These are phyloP conservation scores for Todiramphus chloris DNA, from an alignment of 2,113 vertebrate genomes.

Conservation along the genomic window DNA sequence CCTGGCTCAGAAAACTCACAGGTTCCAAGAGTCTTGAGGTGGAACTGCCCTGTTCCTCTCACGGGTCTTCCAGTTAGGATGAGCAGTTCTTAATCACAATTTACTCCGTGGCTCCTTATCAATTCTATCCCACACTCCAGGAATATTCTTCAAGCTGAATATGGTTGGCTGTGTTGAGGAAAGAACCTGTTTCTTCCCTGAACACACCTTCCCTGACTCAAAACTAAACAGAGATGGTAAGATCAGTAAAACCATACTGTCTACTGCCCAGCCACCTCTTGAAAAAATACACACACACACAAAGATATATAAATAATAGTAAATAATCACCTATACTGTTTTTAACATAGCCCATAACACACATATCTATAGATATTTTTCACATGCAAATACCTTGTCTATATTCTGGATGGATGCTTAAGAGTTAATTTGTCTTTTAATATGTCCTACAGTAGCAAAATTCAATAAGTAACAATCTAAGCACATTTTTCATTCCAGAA, in stretches of 20 bases:
- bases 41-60: neutral
- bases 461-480: neutral
- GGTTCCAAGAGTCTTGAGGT: neutral
- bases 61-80: neutral
- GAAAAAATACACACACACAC: neutral
- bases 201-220: neutral
- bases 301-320: rapidly evolving
- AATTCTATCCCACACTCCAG: neutral
- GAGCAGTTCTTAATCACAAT: rapidly evolving
- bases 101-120: neutral
- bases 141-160: neutral
- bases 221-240: neutral
- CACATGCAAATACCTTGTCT: neutral
- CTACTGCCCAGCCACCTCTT: neutral
- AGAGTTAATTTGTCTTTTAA: neutral
- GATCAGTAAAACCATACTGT: neutral
- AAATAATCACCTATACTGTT: neutral
- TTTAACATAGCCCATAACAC: neutral
- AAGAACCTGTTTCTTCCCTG: neutral
- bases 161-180: neutral
- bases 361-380: neutral
- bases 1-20: neutral
- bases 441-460: neutral
- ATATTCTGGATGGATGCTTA: neutral
- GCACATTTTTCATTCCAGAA: neutral